phyloP scores from a whole-genome alignment of 2,113 vertebrate genomes.

The Corydoras sp. region DNA sequence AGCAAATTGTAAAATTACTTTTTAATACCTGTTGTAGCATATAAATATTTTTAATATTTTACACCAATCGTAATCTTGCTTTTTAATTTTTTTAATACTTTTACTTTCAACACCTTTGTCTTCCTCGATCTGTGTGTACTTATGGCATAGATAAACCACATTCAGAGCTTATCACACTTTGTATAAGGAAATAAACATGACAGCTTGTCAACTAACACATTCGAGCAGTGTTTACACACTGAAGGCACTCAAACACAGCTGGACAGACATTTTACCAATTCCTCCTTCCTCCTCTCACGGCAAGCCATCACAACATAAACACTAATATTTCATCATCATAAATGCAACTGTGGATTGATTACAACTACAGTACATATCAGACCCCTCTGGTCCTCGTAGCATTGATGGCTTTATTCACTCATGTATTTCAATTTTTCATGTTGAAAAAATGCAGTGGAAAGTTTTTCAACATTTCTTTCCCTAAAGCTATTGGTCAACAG shows the following conservation, averaged over 20 bases:
- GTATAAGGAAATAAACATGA: neutral
- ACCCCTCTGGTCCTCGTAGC: constrained; percentile 26
- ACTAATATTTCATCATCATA: constrained; percentile 21
- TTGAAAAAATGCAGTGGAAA: neutral
- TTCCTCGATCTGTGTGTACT: constrained; percentile 17
- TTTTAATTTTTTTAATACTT: constrained; percentile 44
- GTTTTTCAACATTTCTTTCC: too few relatives aligned
- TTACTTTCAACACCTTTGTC: constrained; percentile 32
- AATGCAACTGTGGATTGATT: constrained; percentile 29
- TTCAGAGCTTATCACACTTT: constrained; percentile 22
- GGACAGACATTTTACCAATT: constrained; percentile 24
- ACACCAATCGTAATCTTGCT: constrained; percentile 45
- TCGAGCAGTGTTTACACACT: constrained; percentile 37
- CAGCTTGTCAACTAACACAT: constrained; percentile 41
- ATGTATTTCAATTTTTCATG: neutral
- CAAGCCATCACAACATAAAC: constrained; percentile 13
- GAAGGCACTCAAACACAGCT: constrained; percentile 15
- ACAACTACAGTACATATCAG: constrained; percentile 8
- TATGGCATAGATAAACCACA: constrained; percentile 33
- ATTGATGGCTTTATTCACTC: neutral
- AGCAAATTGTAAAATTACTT: too few relatives aligned
- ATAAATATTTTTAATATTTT: too few relatives aligned
- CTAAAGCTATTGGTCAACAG: too few relatives aligned
- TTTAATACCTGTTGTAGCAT: too few relatives aligned
- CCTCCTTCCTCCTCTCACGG: neutral